These are phyloP conservation scores for Microhierax caerulescens DNA, from an alignment of 2,797 vertebrate species.

Conservation along the genomic window DNA sequence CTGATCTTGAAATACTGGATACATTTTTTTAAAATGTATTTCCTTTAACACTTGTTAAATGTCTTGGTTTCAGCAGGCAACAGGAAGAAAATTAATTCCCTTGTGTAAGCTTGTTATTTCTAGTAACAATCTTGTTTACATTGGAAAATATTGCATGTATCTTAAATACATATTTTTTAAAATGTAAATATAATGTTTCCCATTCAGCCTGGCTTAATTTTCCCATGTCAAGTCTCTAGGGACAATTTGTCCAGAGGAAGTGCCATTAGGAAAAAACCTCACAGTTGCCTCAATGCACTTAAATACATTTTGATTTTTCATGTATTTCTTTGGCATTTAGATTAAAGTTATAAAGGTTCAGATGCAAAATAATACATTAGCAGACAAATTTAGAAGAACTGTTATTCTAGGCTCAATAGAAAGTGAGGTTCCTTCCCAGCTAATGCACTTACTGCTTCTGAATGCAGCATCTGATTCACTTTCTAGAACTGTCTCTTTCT, in stretches of 20 bases:
- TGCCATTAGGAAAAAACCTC: background rate
- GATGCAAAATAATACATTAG: background rate
- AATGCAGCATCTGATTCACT: background rate
- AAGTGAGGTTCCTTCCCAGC: background rate
- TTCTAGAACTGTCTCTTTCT: background rate
- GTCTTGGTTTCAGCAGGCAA: accelerated
- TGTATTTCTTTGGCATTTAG: background rate
- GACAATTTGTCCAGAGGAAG: background rate
- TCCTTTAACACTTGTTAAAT: background rate
- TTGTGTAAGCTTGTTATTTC: background rate
- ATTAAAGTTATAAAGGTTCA: background rate
- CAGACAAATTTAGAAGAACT: background rate
- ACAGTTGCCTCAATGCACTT: background rate
- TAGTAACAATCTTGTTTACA: background rate
- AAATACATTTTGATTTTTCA: background rate
- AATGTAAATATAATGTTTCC: background rate
- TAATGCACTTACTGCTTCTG: background rate
- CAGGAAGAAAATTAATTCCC: background rate
- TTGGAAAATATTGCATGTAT: background rate
- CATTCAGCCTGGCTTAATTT: background rate
- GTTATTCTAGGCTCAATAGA: background rate
- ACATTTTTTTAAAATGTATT: accelerated
- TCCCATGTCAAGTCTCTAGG: background rate
- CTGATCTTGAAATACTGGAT: background rate
- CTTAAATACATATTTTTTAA: background rate